phyloP scores from a whole-genome alignment of 2,888 invertebrate genomes.

The Pseudanteris insignis region DNA sequence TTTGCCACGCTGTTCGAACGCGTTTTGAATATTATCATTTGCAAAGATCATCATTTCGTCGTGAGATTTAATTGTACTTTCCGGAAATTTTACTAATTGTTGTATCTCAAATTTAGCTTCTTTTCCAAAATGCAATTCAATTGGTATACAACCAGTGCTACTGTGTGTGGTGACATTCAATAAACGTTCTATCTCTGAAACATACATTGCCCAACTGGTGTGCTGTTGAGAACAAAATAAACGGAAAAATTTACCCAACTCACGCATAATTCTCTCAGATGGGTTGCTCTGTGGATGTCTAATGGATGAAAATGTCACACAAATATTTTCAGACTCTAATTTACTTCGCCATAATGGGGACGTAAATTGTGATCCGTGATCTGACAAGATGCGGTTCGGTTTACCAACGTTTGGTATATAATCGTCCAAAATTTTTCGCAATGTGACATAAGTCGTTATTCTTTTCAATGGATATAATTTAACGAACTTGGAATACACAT shows the following conservation, averaged over 20 bases:
- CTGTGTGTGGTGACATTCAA: conserved; percentile 4
- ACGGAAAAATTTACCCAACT: conserved; percentile 1
- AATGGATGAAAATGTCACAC: too few species aligned
- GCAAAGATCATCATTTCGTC: conserved; percentile 4
- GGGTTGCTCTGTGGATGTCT: too few species aligned
- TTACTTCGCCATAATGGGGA: background rate
- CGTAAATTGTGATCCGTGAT: conserved; percentile 12
- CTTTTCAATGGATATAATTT: conserved; percentile 2
- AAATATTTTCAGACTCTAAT: too few species aligned
- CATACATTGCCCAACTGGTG: conserved; percentile 6
- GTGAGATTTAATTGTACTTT: background rate
- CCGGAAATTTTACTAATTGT: background rate
- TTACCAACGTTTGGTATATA: background rate
- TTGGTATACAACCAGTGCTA: conserved; percentile 2
- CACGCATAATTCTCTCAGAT: too few species aligned
- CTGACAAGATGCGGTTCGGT: background rate
- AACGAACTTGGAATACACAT: conserved; percentile 12
- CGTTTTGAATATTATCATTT: background rate
- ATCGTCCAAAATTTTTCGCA: background rate
- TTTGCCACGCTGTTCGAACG: background rate
- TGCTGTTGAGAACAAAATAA: conserved; percentile 11
- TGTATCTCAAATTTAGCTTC: background rate
- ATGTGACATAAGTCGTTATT: background rate
- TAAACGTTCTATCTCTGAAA: conserved; percentile 1
- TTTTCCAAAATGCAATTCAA: conserved; percentile 1